These are phyloP conservation scores for Ichneumon xanthorius DNA, from an alignment of 2,888 invertebrate genomes.

Conservation along the genomic window DNA sequence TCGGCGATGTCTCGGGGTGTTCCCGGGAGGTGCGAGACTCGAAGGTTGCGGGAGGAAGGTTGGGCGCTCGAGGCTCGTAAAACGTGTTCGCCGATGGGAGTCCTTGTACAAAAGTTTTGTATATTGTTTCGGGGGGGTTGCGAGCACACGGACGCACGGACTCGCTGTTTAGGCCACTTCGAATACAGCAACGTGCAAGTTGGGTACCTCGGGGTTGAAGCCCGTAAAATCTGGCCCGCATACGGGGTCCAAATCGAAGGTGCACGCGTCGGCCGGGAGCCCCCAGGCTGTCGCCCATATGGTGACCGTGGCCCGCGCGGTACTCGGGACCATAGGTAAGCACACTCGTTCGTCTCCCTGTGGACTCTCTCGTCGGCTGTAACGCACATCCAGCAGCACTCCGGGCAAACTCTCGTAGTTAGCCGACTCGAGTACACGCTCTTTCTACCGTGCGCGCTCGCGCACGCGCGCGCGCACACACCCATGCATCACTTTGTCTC, in stretches of 20 bases:
- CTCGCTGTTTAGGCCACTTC: not conserved
- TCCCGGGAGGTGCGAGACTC: too few relatives aligned
- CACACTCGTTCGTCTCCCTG: constrained; percentile 60
- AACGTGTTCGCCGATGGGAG: constrained; percentile 31
- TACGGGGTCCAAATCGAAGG: constrained; percentile 79
- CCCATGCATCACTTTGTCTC: constrained; percentile 25
- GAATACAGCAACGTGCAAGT: not conserved
- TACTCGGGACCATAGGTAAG: constrained; percentile 77
- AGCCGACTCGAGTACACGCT: constrained; percentile 16
- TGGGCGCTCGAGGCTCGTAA: constrained; percentile 3
- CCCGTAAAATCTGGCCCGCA: constrained; percentile 82
- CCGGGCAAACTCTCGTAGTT: not conserved
- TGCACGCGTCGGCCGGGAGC: constrained; percentile 73
- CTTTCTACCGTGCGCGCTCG: not conserved
- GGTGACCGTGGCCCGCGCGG: constrained; percentile 79
- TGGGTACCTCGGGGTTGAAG: constrained; percentile 31
- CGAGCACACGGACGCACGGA: not conserved
- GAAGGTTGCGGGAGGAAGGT: not conserved
- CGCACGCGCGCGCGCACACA: not conserved
- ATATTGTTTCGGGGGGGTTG: constrained; percentile 57
- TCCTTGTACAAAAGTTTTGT: constrained; percentile 36
- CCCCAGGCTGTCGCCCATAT: constrained; percentile 83
- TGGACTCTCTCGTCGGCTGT: not conserved
- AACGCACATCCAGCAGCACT: constrained; percentile 18
- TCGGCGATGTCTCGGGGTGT: too few relatives aligned